Percentiles rank a stretch among this genome's conserved stretches.
phyloP scores from a whole-genome alignment of 1,140 invertebrate genomes.

The Diprion similis region DNA sequence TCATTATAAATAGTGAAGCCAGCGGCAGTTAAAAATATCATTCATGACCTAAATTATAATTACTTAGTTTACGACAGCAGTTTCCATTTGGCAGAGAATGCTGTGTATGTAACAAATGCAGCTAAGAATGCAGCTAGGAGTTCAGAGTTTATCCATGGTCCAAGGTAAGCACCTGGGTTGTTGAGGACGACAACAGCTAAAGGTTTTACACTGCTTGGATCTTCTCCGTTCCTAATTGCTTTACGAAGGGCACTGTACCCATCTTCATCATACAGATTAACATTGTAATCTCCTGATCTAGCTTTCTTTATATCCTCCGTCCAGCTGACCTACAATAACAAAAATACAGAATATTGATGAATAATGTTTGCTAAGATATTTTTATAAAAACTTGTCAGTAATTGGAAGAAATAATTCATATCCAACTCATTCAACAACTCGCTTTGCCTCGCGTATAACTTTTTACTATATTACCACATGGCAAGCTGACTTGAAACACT shows the following conservation, averaged over 20 bases:
- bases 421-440: too few species aligned
- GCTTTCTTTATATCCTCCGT: slow-evolving; percentile 85
- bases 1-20: not conserved
- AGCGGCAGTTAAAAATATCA: not conserved
- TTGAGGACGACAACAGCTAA: slow-evolving; percentile 78
- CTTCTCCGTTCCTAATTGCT: slow-evolving; percentile 73
- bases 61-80: slow-evolving; percentile 66
- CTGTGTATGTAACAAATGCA: slow-evolving; percentile 84
- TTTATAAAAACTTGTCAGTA: not conserved
- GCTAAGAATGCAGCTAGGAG: slow-evolving; percentile 83
- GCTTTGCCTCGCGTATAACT: too few species aligned
- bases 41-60: slow-evolving; percentile 13
- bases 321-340: slow-evolving; percentile 81
- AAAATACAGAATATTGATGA: slow-evolving; percentile 4
- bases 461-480: too few species aligned
- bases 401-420: not conserved
- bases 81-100: slow-evolving; percentile 84
- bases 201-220: slow-evolving; percentile 72
- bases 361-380: not conserved
- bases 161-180: slow-evolving; percentile 87
- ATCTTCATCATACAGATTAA: slow-evolving; percentile 91
- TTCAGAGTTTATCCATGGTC: slow-evolving; percentile 92
- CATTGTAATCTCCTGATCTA: slow-evolving; percentile 76
- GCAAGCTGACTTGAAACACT: not conserved
- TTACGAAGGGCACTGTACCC: slow-evolving; percentile 84